These are phyloP conservation scores for Oenanthe oenanthe DNA, from an alignment of 2,113 vertebrate genomes.

Conservation along the genomic window DNA sequence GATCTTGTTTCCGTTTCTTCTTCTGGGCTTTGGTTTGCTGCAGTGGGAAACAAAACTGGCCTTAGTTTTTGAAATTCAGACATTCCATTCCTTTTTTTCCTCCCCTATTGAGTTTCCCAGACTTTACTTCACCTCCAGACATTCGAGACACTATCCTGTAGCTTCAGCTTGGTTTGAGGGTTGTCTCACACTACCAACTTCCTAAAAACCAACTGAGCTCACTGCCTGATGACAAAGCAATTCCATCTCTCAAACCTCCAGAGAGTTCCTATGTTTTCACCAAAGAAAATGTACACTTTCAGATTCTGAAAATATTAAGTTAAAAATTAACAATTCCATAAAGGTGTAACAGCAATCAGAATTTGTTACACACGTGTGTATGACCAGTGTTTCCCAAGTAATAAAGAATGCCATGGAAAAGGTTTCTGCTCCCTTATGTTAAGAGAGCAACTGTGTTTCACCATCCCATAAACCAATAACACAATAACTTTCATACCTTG, in stretches of 20 bases:
- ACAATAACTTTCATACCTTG: conserved; percentile 74
- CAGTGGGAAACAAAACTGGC: conserved; percentile 2
- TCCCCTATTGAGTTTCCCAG: neutral
- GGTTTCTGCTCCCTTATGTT: neutral
- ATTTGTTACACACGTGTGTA: fast-evolving
- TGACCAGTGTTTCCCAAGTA: neutral
- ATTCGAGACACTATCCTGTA: neutral
- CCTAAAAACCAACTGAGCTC: neutral
- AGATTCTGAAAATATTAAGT: neutral
- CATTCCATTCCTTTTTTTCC: neutral
- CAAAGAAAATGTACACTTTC: neutral
- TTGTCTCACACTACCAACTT: neutral
- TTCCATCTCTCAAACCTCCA: neutral
- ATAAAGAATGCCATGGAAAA: neutral
- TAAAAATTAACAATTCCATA: neutral
- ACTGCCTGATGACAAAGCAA: neutral
- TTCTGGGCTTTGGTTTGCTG: conserved; percentile 91
- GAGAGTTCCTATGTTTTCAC: neutral
- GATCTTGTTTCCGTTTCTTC: conserved; percentile 93
- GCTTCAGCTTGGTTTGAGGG: neutral
- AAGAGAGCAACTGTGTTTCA: neutral
- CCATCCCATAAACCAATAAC: neutral
- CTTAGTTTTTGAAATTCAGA: neutral
- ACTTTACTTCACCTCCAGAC: neutral
- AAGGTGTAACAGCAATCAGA: neutral